These are phyloP conservation scores for Nerophis lumbriciformis DNA, from an alignment of 2,113 vertebrate genomes.

Conservation along the genomic window DNA sequence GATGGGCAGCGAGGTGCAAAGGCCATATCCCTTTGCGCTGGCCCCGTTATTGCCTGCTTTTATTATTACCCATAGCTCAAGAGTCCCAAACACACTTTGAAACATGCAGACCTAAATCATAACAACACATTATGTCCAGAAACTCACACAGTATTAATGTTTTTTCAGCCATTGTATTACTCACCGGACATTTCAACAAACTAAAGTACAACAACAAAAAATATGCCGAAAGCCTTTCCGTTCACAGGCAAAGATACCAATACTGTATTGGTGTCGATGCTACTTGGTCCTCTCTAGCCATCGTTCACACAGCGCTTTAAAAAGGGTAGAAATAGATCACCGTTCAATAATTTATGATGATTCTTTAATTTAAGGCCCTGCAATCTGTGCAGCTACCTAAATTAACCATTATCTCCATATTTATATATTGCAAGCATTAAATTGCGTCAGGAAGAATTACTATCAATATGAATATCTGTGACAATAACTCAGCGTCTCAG, in stretches of 20 bases:
- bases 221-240: constrained; percentile 27
- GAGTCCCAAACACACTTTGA: constrained; percentile 54
- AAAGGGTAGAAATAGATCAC: constrained; percentile 56
- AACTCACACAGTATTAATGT: constrained; percentile 18
- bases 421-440: constrained; percentile 71
- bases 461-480: constrained; percentile 71
- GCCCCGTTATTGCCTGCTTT: constrained; percentile 90
- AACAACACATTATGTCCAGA: constrained; percentile 5
- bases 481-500: constrained; percentile 67
- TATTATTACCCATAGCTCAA: constrained; percentile 87
- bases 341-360: constrained; percentile 33
- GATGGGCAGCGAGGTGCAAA: constrained; percentile 58
- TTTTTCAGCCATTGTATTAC: constrained; percentile 31
- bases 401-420: constrained; percentile 72
- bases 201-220: constrained; percentile 44
- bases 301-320: constrained; percentile 51
- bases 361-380: constrained; percentile 56
- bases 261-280: constrained; percentile 47
- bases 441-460: constrained; percentile 72
- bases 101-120: constrained; percentile 24
- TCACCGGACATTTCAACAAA: constrained; percentile 41
- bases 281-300: constrained; percentile 24
- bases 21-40: constrained; percentile 85
- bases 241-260: constrained; percentile 38
- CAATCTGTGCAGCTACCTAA: constrained; percentile 60